A percentile compares a stretch with the other conserved stretches of the same genome.
phyloP scores from a whole-genome alignment of 1,140 invertebrate genomes.

The Drosophila oshimai region DNA sequence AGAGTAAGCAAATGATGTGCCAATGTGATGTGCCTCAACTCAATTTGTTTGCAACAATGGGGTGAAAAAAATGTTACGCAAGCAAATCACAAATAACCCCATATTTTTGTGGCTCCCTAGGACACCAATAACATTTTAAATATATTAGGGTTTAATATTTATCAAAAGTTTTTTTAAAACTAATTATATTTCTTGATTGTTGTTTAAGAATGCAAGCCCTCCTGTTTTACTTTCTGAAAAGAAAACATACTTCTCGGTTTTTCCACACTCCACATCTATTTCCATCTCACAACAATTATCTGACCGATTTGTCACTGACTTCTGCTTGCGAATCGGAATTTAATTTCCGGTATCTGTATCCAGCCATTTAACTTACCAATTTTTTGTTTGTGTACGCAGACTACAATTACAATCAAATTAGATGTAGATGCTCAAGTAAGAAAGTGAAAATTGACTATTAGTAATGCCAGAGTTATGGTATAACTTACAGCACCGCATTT shows the following conservation, averaged over 20 bases:
- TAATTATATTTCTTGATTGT: no score
- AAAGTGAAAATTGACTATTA: conserved; percentile 78
- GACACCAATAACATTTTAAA: no score
- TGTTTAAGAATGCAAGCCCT: no score
- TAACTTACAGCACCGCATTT: conserved; percentile 45
- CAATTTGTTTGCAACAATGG: conserved; percentile 78
- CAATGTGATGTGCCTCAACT: conserved; percentile 78
- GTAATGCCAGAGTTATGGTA: conserved; percentile 68
- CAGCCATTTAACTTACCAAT: conserved; percentile 35
- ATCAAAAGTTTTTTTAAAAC: no score
- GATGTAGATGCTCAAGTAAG: conserved; percentile 73
- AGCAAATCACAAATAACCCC: no score
- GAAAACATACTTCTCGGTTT: no score
- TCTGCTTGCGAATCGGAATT: not conserved
- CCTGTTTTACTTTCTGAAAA: no score
- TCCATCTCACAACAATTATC: conserved; percentile 29
- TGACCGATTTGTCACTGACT: conserved; percentile 38
- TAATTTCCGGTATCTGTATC: conserved; percentile 14
- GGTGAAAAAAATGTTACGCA: conserved; percentile 64
- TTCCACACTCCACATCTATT: conserved; percentile 9
- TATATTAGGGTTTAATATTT: no score
- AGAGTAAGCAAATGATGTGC: conserved; percentile 73
- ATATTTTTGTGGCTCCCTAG: no score
- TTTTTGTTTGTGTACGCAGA: conserved; percentile 62
- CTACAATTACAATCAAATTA: conserved; percentile 12